Conservation (phyloP, 2,797 vertebrate species). For the Cuniculus paca region DNA sequence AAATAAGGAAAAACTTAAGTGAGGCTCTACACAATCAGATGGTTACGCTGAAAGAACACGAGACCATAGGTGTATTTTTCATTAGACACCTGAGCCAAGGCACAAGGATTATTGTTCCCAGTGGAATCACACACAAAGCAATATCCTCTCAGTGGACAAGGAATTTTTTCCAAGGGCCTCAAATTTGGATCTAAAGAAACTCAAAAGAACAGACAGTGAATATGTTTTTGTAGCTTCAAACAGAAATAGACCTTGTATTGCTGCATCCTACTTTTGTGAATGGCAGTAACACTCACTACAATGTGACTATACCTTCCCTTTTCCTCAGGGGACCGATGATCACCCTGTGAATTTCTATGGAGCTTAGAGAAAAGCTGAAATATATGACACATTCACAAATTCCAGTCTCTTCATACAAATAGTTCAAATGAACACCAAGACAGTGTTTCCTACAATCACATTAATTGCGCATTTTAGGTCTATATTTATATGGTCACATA, state of each 20-base stretch:
- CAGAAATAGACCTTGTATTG: background rate
- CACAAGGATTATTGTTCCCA: background rate
- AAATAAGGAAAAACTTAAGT: background rate
- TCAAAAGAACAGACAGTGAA: background rate
- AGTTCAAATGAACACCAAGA: background rate
- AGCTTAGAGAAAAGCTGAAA: background rate
- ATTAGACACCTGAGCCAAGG: background rate
- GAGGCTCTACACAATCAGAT: background rate
- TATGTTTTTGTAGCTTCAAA: background rate
- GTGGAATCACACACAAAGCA: background rate
- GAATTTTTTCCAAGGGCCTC: background rate
- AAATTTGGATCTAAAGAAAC: constrained; percentile 23
- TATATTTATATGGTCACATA: background rate
- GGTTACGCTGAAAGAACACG: background rate
- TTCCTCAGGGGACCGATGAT: background rate
- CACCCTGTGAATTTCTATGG: background rate
- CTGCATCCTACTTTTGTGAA: background rate
- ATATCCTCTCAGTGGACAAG: background rate
- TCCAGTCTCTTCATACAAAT: background rate
- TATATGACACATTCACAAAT: background rate
- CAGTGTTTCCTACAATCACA: background rate
- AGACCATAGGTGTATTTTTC: background rate
- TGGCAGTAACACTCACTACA: background rate
- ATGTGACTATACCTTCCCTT: background rate
- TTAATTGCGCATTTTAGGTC: background rate